Evolutionary conservation across 2,113 vertebrate species (phyloP), one percentile per base, ranked within the genome.

Genomic region (Cyanistes caeruleus): DNA sequence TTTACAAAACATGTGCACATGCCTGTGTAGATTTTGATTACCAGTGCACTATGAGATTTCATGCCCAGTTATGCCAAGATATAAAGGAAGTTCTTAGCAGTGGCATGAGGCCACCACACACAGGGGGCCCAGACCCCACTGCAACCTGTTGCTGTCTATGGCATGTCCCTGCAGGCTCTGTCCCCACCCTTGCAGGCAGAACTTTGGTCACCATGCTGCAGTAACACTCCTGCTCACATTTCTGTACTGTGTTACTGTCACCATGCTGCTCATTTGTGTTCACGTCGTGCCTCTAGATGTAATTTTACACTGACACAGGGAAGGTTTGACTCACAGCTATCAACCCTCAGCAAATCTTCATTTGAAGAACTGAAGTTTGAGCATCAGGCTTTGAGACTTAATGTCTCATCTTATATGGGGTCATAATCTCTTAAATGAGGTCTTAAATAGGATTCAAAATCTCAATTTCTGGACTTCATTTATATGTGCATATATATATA

Each of bases 221-320:
- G 9, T 3, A 39, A 19, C 9, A 16, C 15, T 44, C 22, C 72
- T 56, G 9, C 67, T 73, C 51, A 52, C 3, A 2, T 59, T 75
- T 41, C 39, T 51, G 2, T 15, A 4, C 5, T 13, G 4, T 4
- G 1, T 56, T 23, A 11, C 13, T 59, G 41, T 78, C 52, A 31
- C 13, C 5, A 3, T 49, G 28, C 20, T 64, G 19, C n/a, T 91
- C 69, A 22, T 41, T 46, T 3, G 3, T 14, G n/a, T 27, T 75
- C 25, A 21, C 2, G 0, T 7, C 8, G 39, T 64, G 43, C 24
- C 73, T 74, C 62, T 21, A 37, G 16, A 31, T 1, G 4, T 18
- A 35, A 55, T 39, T 70, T 88, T 73, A 67, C 31, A 39, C 18
- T 1, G 2, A 17, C 1, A 2, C 7, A 37, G 37, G 15, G 7